phyloP scores from a whole-genome alignment of 2,888 invertebrate species.

The Drosophila fulvimacula region DNA sequence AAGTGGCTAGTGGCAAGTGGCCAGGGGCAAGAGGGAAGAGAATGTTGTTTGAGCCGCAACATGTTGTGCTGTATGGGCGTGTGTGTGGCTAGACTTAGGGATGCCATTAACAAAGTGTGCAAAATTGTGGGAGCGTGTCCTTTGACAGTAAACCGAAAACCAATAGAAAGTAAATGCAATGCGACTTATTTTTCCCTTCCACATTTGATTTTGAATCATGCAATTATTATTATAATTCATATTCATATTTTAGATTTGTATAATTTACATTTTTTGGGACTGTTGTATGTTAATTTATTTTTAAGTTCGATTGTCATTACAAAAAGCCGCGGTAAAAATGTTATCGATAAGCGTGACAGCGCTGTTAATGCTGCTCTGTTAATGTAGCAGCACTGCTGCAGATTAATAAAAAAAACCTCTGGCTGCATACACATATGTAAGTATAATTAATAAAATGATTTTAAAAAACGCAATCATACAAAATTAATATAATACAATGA shows the following conservation, averaged over 20 bases:
- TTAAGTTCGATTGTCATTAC: not conserved
- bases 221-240: not conserved
- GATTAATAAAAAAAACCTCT: no score
- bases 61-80: constrained; percentile 2
- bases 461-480: not conserved
- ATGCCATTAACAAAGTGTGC: constrained; percentile 41
- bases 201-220: not conserved
- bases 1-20: constrained; percentile 1
- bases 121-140: constrained; percentile 19
- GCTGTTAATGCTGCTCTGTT: constrained; percentile 14
- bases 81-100: constrained; percentile 9
- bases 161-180: constrained; percentile 1
- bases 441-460: no score
- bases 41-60: constrained; percentile 48
- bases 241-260: not conserved
- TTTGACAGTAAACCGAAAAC: not conserved
- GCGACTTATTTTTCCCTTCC: not conserved
- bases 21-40: not conserved
- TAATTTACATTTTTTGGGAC: no score
- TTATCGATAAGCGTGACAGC: constrained; percentile 36
- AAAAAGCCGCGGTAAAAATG: constrained; percentile 5
- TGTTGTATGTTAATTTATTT: no score
- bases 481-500: no score
- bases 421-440: no score
- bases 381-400: constrained; percentile 3